These are phyloP conservation scores for Hydrotaea cyrtoneurina DNA, from an alignment of 2,888 invertebrate species.

Conservation along the genomic window DNA sequence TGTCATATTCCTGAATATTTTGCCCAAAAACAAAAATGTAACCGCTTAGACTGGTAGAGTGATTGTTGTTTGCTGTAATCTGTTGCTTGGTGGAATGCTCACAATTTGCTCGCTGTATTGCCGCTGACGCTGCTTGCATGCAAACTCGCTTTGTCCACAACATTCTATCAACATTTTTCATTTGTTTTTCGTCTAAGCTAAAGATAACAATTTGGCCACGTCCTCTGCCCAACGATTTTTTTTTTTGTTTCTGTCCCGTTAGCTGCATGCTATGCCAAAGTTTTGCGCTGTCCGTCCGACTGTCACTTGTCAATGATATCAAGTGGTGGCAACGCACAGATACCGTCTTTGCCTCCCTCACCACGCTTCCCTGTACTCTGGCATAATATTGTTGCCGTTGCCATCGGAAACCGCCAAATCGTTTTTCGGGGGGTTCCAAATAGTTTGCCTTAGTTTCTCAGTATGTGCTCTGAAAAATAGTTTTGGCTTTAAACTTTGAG, in stretches of 20 bases:
- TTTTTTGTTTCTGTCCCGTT: neutral
- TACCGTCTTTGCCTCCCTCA: neutral
- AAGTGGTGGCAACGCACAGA: constrained; percentile 17
- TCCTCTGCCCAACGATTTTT: neutral
- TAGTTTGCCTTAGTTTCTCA: constrained; percentile 21
- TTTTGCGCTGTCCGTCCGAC: constrained; percentile 23
- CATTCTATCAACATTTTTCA: neutral
- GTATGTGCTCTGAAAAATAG: constrained; percentile 21
- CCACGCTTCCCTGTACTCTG: neutral
- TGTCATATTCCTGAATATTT: neutral
- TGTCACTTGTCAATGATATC: constrained; percentile 53
- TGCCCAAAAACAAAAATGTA: neutral
- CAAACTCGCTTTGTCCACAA: neutral
- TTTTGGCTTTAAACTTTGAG: constrained; percentile 26
- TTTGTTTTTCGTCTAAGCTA: neutral
- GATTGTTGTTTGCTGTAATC: constrained; percentile 31
- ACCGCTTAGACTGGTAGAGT: constrained; percentile 5
- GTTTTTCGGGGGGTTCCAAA: constrained; percentile 17
- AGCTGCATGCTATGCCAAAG: constrained; percentile 12
- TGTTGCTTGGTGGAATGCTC: constrained; percentile 9
- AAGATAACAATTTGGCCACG: constrained; percentile 11
- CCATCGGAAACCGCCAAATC: constrained; percentile 17
- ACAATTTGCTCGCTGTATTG: constrained; percentile 11
- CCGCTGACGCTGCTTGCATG: neutral
- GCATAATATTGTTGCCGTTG: neutral